Conservation (phyloP, 2,888 invertebrate species). For the Adela reaumurella region DNA sequence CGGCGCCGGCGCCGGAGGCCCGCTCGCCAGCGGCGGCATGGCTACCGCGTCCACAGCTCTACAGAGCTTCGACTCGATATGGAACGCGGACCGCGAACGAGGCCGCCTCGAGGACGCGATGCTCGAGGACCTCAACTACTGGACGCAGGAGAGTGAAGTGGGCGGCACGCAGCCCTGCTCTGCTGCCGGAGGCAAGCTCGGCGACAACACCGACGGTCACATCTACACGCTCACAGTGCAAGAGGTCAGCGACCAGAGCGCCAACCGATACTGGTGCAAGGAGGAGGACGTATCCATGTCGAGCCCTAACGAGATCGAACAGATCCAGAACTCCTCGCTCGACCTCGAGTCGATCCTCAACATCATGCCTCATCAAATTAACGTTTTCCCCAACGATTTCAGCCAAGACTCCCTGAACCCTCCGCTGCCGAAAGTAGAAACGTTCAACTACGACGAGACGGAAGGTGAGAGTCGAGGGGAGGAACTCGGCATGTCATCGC, state of each 20-base stretch:
- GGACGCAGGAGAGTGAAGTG: constrained; percentile 65
- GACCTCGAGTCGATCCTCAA: constrained; percentile 80
- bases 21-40: constrained; percentile 27
- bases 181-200: constrained; percentile 48
- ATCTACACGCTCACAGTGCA: constrained; percentile 86
- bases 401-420: constrained; percentile 52
- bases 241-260: constrained; percentile 62
- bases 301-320: constrained; percentile 57
- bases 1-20: constrained; percentile 24
- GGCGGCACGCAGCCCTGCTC: constrained; percentile 46
- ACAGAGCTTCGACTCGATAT: constrained; percentile 58
- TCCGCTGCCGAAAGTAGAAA: constrained; percentile 65
- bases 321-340: constrained; percentile 58
- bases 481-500: constrained; percentile 61
- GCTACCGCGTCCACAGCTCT: constrained; percentile 44
- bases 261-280: constrained; percentile 64
- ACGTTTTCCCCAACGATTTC: constrained; percentile 58
- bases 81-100: constrained; percentile 70
- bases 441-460: constrained; percentile 73
- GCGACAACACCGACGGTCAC: constrained; percentile 70
- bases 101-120: constrained; percentile 71
- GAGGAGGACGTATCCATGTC: constrained; percentile 61
- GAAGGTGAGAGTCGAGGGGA: constrained; percentile 74
- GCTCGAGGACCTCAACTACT: constrained; percentile 81
- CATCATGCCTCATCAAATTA: constrained; percentile 63